Evolutionary conservation across 2,113 vertebrate genomes (phyloP).

Genomic region (Diphyllodes magnificus): DNA sequence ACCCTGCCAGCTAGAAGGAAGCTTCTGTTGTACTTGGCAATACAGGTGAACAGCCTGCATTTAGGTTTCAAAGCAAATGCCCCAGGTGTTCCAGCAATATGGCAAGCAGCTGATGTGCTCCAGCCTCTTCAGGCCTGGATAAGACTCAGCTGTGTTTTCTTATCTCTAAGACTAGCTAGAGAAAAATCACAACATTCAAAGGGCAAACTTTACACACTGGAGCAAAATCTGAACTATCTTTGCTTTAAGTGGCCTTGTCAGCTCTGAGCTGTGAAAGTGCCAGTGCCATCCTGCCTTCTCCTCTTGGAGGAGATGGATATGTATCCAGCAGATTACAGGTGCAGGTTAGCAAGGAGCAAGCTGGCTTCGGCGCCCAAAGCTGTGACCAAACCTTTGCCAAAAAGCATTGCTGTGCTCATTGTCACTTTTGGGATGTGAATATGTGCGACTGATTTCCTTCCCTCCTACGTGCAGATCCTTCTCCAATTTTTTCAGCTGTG

Average conservation of each 20-base stretch:
- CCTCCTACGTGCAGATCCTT: background rate
- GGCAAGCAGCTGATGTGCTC: constrained; percentile 57
- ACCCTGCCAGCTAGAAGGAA: constrained; percentile 18
- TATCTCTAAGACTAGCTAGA: constrained; percentile 32
- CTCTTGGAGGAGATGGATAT: background rate
- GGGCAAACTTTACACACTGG: background rate
- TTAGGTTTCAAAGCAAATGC: constrained; percentile 57
- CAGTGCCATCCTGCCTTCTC: background rate
- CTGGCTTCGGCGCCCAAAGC: background rate
- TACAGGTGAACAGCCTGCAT: constrained; percentile 70
- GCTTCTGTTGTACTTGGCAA: constrained; percentile 70
- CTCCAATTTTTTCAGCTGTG: background rate
- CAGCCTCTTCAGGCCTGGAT: constrained; percentile 23
- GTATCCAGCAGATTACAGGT: background rate
- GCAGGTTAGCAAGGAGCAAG: background rate
- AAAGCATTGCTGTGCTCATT: background rate
- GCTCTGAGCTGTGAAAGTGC: background rate
- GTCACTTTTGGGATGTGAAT: background rate
- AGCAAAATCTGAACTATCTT: constrained; percentile 16
- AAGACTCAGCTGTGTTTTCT: constrained; percentile 28
- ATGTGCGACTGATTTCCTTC: background rate
- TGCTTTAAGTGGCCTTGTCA: background rate
- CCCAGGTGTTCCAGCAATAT: constrained; percentile 71
- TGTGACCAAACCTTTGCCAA: background rate
- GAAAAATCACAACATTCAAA: constrained; percentile 43